These are phyloP conservation scores for Enoplosus armatus DNA, from an alignment of 2,797 vertebrate species.

Conservation along the genomic window DNA sequence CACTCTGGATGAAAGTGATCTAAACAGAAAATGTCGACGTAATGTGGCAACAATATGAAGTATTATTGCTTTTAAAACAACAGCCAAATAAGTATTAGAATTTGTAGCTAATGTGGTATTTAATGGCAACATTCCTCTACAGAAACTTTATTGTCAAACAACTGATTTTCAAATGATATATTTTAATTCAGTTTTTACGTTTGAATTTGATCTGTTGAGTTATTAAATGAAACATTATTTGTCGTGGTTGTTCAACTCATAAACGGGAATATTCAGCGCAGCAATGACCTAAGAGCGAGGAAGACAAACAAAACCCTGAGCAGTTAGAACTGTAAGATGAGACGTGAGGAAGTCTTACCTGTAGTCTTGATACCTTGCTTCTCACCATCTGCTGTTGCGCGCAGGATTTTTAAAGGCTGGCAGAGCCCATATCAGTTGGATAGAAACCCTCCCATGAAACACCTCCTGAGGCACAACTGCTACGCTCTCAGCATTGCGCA, in stretches of 20 bases:
- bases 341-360: slow-evolving; percentile 50
- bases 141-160: background rate
- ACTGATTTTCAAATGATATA: background rate
- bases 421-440: slow-evolving; percentile 22
- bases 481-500: slow-evolving; percentile 51
- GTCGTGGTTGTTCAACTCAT: too few species aligned
- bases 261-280: background rate
- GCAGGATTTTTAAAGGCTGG: slow-evolving; percentile 55
- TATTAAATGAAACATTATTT: background rate
- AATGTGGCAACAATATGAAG: background rate
- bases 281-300: background rate
- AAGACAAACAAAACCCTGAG: background rate
- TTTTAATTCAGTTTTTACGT: background rate
- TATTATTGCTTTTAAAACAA: background rate
- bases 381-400: slow-evolving; percentile 5
- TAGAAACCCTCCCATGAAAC: slow-evolving; percentile 19
- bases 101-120: background rate
- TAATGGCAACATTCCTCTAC: background rate
- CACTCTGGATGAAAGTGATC: background rate
- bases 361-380: slow-evolving; percentile 3
- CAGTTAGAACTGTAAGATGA: background rate
- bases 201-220: background rate
- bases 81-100: background rate
- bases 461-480: slow-evolving; percentile 13
- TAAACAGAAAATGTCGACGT: background rate